Conservation (phyloP, 2,888 invertebrate genomes). For the Pyrrhosoma nymphula region DNA sequence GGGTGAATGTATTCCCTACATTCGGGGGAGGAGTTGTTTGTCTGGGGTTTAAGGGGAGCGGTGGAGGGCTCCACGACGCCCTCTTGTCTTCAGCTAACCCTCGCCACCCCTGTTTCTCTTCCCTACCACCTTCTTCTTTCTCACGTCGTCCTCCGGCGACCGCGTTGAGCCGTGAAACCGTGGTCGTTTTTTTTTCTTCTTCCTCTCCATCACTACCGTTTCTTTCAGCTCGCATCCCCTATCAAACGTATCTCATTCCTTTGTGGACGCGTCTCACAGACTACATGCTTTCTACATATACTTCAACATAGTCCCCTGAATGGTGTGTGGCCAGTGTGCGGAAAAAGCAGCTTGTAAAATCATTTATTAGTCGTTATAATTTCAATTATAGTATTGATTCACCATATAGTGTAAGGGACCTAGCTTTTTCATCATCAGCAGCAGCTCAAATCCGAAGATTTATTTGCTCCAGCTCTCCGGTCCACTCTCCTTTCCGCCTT, state of each 20-base stretch:
- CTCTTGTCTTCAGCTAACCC: not conserved
- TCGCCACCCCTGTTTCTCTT: not conserved
- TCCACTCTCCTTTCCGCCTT: too few species aligned
- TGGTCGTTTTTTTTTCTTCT: not conserved
- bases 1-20: not conserved
- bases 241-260: not conserved
- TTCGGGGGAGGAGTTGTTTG: conserved; percentile 9
- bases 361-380: too few species aligned
- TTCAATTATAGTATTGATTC: too few species aligned
- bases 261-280: not conserved
- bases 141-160: not conserved
- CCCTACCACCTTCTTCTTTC: not conserved
- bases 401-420: too few species aligned
- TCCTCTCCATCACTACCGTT: not conserved
- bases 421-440: too few species aligned
- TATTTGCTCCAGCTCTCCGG: too few species aligned
- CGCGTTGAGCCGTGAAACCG: conserved; percentile 1
- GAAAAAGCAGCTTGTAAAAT: too few species aligned
- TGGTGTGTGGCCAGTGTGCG: too few species aligned
- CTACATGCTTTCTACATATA: not conserved
- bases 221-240: not conserved
- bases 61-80: not conserved
- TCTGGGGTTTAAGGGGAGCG: not conserved
- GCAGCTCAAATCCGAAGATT: too few species aligned
- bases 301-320: too few species aligned